A percentile compares a stretch with the other conserved stretches of the same genome.
Conservation (phyloP, 2,888 invertebrate genomes). For the Drosophila silvestris region DNA sequence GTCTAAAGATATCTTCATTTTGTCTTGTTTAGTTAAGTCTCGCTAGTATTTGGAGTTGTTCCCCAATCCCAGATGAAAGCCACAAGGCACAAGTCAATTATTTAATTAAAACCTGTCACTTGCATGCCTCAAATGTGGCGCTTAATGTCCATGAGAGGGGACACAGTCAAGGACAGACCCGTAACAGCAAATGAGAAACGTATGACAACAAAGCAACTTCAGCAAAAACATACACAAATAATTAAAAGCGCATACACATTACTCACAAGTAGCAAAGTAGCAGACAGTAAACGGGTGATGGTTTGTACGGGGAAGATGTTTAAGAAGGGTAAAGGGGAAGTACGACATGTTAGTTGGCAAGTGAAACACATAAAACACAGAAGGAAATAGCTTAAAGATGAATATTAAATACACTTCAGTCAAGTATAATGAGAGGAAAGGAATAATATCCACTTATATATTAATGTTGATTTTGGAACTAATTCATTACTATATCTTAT, state of each 20-base stretch:
- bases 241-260: slow-evolving; percentile 70
- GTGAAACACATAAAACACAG: slow-evolving; percentile 20
- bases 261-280: slow-evolving; percentile 5
- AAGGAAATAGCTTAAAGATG: slow-evolving; percentile 4
- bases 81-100: slow-evolving; percentile 67
- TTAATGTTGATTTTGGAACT: background rate
- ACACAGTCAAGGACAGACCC: slow-evolving; percentile 35
- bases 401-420: slow-evolving; percentile 19
- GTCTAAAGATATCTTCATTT: slow-evolving; percentile 26
- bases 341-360: slow-evolving; percentile 27
- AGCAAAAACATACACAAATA: slow-evolving; percentile 55
- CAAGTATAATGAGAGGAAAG: background rate
- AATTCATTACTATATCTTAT: background rate
- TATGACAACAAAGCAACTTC: slow-evolving; percentile 38
- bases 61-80: slow-evolving; percentile 52
- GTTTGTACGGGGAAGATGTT: background rate
- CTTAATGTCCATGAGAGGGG: slow-evolving; percentile 35
- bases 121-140: slow-evolving; percentile 50
- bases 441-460: background rate
- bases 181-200: slow-evolving; percentile 28
- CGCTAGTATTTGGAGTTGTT: slow-evolving; percentile 6
- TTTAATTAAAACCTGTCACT: slow-evolving; percentile 76
- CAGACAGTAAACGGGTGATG: background rate
- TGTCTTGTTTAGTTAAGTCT: slow-evolving; percentile 2
- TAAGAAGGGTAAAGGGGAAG: background rate